These are phyloP conservation scores for Sturnira hondurensis DNA, from an alignment of 2,113 vertebrate genomes.

Conservation along the genomic window DNA sequence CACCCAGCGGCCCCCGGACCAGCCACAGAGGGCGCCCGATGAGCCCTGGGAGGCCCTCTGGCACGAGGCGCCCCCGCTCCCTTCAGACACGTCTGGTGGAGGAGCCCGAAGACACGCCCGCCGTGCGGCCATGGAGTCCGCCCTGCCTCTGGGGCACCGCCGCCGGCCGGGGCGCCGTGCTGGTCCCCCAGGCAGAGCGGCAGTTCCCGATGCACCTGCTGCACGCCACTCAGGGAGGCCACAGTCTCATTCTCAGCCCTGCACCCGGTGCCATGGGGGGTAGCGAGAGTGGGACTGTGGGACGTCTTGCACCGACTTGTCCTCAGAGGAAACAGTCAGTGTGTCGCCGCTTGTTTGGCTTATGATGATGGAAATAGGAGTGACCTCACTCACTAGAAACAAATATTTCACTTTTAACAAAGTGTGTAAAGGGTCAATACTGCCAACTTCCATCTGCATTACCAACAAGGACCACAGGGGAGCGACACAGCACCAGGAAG, in stretches of 20 bases:
- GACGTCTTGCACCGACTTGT: neutral
- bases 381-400: neutral
- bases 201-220: no score
- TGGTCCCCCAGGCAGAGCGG: neutral
- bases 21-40: neutral
- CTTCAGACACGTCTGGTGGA: neutral
- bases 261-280: neutral
- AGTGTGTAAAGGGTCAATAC: neutral
- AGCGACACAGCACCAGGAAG: conserved; percentile 7
- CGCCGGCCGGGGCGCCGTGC: fast-evolving
- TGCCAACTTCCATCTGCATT: neutral
- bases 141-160: neutral
- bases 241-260: fast-evolving
- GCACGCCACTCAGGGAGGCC: no score
- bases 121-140: fast-evolving
- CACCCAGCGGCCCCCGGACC: neutral
- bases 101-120: fast-evolving
- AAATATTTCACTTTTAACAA: neutral
- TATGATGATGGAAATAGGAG: neutral
- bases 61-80: neutral
- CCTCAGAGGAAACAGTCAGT: neutral
- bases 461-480: conserved; percentile 58
- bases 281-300: neutral
- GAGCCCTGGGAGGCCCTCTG: no score
- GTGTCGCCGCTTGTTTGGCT: neutral